Percentiles rank a stretch among this genome's conserved stretches.
Evolutionary conservation across 30 jellyfish, hydroid and myxozoan genomes (phyloP).

Genomic region (Turritopsis rubra): DNA sequence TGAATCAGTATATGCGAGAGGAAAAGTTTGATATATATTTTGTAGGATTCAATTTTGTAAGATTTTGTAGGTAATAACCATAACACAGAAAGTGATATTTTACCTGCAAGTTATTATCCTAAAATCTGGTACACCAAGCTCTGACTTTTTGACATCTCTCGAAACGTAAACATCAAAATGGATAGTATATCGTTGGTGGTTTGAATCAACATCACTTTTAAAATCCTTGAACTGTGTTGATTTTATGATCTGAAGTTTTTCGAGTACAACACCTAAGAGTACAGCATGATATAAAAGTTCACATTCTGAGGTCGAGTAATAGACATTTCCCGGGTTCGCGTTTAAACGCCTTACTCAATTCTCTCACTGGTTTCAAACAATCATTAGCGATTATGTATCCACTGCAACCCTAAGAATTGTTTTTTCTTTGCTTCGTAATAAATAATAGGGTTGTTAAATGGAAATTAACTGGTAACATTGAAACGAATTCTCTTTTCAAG

Average conservation of each 20-base stretch:
- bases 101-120: slow-evolving; percentile 31
- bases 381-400: too few relatives aligned
- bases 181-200: background rate
- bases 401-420: too few relatives aligned
- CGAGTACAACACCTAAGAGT: slow-evolving; percentile 14
- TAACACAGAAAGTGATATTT: background rate
- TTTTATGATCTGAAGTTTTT: slow-evolving; percentile 16
- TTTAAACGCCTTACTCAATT: too few relatives aligned
- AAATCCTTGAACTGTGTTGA: background rate
- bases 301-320: too few relatives aligned
- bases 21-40: background rate
- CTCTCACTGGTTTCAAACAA: too few relatives aligned
- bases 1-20: background rate
- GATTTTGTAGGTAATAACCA: background rate
- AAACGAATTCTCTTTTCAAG: too few relatives aligned
- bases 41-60: background rate
- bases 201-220: background rate
- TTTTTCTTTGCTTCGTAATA: too few relatives aligned
- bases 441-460: too few relatives aligned
- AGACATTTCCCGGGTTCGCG: too few relatives aligned
- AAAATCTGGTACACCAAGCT: slow-evolving; percentile 2
- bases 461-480: too few relatives aligned
- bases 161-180: slow-evolving; percentile 26
- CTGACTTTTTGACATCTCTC: slow-evolving; percentile 14
- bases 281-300: background rate